Percentiles rank a stretch among this genome's conserved stretches.
These are phyloP conservation scores for Drosophila quinaria DNA, from an alignment of 2,888 invertebrate species.

Conservation along the genomic window DNA sequence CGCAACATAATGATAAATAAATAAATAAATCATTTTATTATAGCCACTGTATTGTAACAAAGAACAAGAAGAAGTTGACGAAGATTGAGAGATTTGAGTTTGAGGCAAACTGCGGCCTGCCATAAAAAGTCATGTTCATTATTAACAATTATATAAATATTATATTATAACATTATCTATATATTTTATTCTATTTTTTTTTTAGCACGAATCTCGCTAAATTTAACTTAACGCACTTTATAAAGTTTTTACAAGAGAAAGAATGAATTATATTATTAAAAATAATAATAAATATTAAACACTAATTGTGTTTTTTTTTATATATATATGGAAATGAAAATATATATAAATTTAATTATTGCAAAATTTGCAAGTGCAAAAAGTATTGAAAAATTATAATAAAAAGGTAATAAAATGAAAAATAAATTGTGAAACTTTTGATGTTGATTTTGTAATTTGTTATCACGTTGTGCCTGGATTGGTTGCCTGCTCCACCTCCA, in stretches of 20 bases:
- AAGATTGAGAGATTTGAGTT: slow-evolving; percentile 13
- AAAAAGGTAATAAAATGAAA: slow-evolving; percentile 11
- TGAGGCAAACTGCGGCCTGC: slow-evolving; percentile 50
- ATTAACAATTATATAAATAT: slow-evolving; percentile 49
- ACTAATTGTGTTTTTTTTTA: slow-evolving; percentile 38
- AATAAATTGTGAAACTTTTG: slow-evolving; percentile 11
- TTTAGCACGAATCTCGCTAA: slow-evolving; percentile 65
- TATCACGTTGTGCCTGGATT: background rate
- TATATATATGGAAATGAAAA: slow-evolving; percentile 20
- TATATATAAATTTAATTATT: slow-evolving; percentile 37
- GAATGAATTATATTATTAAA: slow-evolving; percentile 37
- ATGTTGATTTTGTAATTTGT: background rate
- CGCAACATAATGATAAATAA: slow-evolving; percentile 18
- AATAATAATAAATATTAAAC: slow-evolving; percentile 49
- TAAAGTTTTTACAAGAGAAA: slow-evolving; percentile 29
- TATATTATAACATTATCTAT: slow-evolving; percentile 38
- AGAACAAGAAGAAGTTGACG: slow-evolving; percentile 1
- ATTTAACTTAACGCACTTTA: slow-evolving; percentile 49
- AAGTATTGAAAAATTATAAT: slow-evolving; percentile 24
- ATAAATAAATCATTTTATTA: slow-evolving; percentile 2
- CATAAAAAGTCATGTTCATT: slow-evolving; percentile 66
- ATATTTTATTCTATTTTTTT: slow-evolving; percentile 33
- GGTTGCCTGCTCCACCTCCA: background rate
- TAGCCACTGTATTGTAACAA: slow-evolving; percentile 12
- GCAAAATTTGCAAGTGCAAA: slow-evolving; percentile 13